A percentile compares a stretch with the other conserved stretches of the same genome.
Conservation (phyloP, 2,888 invertebrate genomes). For the Pyrrhia umbra region DNA sequence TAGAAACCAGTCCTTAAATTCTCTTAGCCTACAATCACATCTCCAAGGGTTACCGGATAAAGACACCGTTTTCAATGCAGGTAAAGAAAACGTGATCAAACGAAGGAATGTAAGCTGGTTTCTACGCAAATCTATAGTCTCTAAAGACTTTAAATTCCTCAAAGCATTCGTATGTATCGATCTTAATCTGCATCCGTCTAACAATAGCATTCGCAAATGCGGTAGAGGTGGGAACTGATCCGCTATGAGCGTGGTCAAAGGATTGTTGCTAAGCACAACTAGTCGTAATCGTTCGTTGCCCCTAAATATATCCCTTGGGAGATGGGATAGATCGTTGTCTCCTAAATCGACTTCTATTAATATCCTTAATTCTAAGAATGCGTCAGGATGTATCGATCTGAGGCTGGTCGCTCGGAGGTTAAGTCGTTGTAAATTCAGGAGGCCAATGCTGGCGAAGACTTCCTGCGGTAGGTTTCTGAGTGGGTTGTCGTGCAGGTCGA, state of each 20-base stretch:
- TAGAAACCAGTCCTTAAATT: constrained; percentile 96
- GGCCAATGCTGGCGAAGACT: constrained; percentile 94
- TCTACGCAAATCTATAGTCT: constrained; percentile 94
- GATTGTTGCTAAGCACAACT: constrained; percentile 95
- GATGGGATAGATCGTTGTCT: constrained; percentile 93
- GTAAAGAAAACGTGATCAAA: constrained; percentile 91
- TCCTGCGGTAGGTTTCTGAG: constrained; percentile 94
- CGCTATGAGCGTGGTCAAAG: constrained; percentile 92
- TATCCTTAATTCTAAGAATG: constrained; percentile 96
- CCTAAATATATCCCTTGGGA: constrained; percentile 95
- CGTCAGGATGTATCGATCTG: constrained; percentile 94
- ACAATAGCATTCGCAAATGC: constrained; percentile 94
- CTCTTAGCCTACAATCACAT: constrained; percentile 96
- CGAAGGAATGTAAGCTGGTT: constrained; percentile 93
- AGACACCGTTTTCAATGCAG: constrained; percentile 94
- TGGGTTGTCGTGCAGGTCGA: constrained; percentile 95
- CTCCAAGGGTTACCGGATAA: constrained; percentile 97
- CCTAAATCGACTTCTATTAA: constrained; percentile 96
- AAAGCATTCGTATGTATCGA: constrained; percentile 94
- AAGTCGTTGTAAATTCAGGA: constrained; percentile 96
- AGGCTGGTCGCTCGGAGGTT: constrained; percentile 94
- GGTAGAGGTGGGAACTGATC: constrained; percentile 95
- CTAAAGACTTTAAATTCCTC: constrained; percentile 93
- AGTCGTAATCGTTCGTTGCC: constrained; percentile 95
- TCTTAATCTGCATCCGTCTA: constrained; percentile 94